A percentile compares a stretch with the other conserved stretches of the same genome.
phyloP scores from a whole-genome alignment of 2,797 vertebrate genomes.

The Microctenopoma steveboyesi region DNA sequence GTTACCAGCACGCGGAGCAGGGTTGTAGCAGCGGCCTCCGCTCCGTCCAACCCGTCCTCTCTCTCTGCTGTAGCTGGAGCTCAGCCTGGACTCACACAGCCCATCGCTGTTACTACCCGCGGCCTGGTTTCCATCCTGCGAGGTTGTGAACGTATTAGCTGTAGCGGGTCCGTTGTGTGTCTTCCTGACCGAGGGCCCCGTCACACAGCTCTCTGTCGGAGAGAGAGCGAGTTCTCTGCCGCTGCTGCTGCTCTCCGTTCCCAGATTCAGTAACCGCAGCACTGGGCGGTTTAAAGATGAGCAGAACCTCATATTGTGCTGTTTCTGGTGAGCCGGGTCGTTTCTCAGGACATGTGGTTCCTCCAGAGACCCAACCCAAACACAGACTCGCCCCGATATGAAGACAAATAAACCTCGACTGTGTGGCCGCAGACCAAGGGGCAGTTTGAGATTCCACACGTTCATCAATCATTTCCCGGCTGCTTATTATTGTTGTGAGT shows the following conservation, averaged over 20 bases:
- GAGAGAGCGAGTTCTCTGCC: not conserved
- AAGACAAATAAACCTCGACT: slow-evolving; percentile 76
- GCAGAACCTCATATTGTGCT: slow-evolving; percentile 53
- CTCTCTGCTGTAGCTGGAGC: too few relatives aligned
- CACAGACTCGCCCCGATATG: slow-evolving; percentile 69
- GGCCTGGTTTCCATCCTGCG: too few relatives aligned
- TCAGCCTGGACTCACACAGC: too few relatives aligned
- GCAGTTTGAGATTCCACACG: slow-evolving; percentile 66
- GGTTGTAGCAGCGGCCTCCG: too few relatives aligned
- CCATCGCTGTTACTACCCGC: too few relatives aligned
- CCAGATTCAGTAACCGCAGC: not conserved
- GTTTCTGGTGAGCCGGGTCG: slow-evolving; percentile 49
- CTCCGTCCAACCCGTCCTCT: too few relatives aligned
- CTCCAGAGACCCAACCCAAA: slow-evolving; percentile 69
- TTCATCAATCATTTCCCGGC: slow-evolving; percentile 73
- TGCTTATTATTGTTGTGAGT: slow-evolving; percentile 64
- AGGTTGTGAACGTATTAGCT: too few relatives aligned
- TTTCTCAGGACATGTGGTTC: slow-evolving; percentile 73
- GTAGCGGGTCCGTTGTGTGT: too few relatives aligned
- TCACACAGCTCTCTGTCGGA: too few relatives aligned
- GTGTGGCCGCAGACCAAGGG: slow-evolving; percentile 62
- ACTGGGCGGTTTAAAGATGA: slow-evolving; percentile 23
- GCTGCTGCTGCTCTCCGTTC: not conserved
- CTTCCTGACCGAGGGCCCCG: too few relatives aligned
- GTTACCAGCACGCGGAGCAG: too few relatives aligned